These are phyloP conservation scores for Oryctolagus cuniculus DNA, from an alignment of 2,113 vertebrate genomes.

Conservation along the genomic window DNA sequence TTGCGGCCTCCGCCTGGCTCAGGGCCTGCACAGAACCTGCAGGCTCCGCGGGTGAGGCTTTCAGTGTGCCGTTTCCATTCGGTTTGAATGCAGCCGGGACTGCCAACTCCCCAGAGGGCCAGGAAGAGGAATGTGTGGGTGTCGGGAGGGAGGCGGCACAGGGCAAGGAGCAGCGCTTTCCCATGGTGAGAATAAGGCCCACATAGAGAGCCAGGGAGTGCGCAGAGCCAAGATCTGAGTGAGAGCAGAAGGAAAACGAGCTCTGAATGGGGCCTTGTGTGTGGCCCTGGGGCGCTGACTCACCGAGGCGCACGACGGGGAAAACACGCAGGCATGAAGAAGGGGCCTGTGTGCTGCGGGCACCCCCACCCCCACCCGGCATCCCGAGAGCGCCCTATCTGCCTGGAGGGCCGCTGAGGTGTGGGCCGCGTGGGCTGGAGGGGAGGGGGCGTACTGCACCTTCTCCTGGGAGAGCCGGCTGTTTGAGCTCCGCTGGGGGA, in stretches of 20 bases:
- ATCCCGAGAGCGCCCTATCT: conserved; percentile 56
- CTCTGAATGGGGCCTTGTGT: conserved; percentile 79
- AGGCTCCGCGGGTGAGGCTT: background rate
- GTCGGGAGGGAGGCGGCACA: too few relatives aligned
- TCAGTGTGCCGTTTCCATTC: background rate
- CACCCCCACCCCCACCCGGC: background rate
- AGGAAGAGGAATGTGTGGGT: background rate
- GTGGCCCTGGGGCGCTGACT: conserved; percentile 69
- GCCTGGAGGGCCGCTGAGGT: background rate
- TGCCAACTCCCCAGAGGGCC: background rate
- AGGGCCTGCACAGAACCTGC: background rate
- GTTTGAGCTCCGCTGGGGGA: background rate
- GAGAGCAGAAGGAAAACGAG: conserved; percentile 52
- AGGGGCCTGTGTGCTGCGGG: conserved; percentile 59
- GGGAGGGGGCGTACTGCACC: too few relatives aligned
- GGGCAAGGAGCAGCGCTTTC: conserved; percentile 71
- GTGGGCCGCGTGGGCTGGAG: background rate
- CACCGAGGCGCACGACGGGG: conserved; percentile 49
- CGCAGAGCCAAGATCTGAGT: conserved; percentile 52
- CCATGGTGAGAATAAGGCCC: conserved; percentile 63
- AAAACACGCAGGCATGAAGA: conserved; percentile 65
- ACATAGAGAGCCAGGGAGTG: conserved; percentile 21
- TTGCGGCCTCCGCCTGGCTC: background rate
- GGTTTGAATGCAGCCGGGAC: background rate
- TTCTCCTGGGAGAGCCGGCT: background rate